Conservation (phyloP, 2,888 invertebrate genomes). For the Agriopis leucophaearia region DNA sequence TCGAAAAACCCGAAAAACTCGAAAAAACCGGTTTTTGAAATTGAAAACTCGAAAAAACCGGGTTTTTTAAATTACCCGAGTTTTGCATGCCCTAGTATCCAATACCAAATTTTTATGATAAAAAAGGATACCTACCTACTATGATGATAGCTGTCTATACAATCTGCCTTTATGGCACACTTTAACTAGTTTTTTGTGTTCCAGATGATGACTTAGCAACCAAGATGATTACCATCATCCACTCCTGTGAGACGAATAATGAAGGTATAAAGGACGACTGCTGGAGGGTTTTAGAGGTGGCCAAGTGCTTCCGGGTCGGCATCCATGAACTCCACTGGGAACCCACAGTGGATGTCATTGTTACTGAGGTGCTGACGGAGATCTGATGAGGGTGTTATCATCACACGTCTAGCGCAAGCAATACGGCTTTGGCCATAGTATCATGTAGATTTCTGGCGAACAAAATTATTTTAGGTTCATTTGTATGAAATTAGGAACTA, state of each 20-base stretch:
- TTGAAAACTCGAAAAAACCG: no score
- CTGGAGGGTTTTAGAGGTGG: constrained; percentile 64
- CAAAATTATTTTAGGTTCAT: neutral
- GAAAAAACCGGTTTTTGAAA: no score
- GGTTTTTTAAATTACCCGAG: no score
- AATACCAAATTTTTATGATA: no score
- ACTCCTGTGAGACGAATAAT: constrained; percentile 63
- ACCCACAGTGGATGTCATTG: constrained; percentile 64
- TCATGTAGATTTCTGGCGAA: no score
- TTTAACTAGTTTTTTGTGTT: constrained; percentile 33
- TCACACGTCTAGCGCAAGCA: neutral
- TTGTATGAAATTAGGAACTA: no score
- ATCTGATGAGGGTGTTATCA: constrained; percentile 47
- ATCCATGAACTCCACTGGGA: constrained; percentile 69
- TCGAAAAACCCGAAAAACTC: no score
- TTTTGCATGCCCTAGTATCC: no score
- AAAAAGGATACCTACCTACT: no score
- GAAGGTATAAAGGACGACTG: constrained; percentile 60
- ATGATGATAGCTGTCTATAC: no score
- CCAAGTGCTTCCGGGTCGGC: constrained; percentile 69
- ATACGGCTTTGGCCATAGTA: no score
- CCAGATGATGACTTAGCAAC: constrained; percentile 61
- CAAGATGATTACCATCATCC: constrained; percentile 60
- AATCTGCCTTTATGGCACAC: neutral
- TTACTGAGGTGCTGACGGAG: constrained; percentile 67